These are phyloP conservation scores for Drosophila aff. DNA, from an alignment of 1,140 invertebrate genomes.

Conservation along the genomic window DNA sequence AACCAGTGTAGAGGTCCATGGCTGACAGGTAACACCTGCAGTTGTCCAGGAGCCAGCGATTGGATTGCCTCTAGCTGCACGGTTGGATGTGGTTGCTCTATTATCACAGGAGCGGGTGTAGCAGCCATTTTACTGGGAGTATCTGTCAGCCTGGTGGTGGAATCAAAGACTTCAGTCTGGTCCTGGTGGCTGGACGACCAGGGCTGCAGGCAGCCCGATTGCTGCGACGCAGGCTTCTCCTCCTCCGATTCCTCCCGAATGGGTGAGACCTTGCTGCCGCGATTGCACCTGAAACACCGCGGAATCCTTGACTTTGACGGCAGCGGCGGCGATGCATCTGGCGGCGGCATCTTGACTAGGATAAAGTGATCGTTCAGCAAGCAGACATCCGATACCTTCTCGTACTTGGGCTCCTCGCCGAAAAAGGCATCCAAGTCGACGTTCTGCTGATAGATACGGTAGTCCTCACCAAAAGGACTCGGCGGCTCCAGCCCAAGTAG, in stretches of 20 bases:
- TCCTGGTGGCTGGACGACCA: conserved; percentile 12
- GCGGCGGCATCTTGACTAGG: conserved; percentile 76
- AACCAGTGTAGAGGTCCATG: conserved; percentile 65
- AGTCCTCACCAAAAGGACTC: conserved; percentile 44
- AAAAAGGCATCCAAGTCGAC: conserved; percentile 72
- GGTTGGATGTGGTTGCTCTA: conserved; percentile 49
- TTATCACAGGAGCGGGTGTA: conserved; percentile 33
- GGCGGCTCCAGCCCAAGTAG: conserved; percentile 4
- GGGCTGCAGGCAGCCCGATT: conserved; percentile 2
- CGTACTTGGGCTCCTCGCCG: conserved; percentile 58
- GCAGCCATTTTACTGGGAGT: neutral
- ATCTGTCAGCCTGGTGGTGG: conserved; percentile 4
- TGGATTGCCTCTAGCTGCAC: conserved; percentile 61
- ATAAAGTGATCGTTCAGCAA: conserved; percentile 81
- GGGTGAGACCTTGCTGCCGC: conserved; percentile 64
- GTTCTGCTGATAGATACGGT: conserved; percentile 75
- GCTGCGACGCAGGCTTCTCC: neutral
- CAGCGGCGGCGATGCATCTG: neutral
- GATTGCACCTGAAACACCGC: conserved; percentile 69
- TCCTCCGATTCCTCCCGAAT: conserved; percentile 56
- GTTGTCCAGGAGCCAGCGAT: neutral
- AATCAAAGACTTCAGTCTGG: neutral
- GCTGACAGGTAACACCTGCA: conserved; percentile 9
- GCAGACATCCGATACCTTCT: conserved; percentile 76
- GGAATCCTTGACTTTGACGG: conserved; percentile 38